Base-by-base conservation (phyloP, 2,113 vertebrate genomes). In the Ibidorhyncha struthersii region DNA sequence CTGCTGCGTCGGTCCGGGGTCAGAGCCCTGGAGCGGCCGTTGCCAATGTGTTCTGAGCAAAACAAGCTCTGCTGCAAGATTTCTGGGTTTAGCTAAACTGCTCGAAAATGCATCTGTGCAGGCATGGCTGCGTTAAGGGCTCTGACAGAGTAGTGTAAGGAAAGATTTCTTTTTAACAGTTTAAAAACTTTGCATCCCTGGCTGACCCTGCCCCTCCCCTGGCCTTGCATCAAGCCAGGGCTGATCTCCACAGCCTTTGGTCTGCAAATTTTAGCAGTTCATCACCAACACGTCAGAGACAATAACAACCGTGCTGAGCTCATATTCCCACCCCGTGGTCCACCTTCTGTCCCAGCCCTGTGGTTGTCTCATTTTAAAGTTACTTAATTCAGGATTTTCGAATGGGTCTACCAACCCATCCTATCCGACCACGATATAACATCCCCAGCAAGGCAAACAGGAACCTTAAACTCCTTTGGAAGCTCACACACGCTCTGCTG, bases 41-140 rank as follows among this genome's bases (percentile, higher is more conserved):
- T 29, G 30, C 12, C 2, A 8, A 22, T 0, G 0, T 9, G 25
- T 45, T 40, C 29, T n/a, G n/a, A n/a, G n/a, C n/a, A n/a, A n/a
- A n/a, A n/a, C n/a, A n/a, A n/a, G n/a, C n/a, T n/a, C n/a, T n/a
- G n/a, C n/a, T n/a, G n/a, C n/a, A n/a, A n/a, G 30, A 16, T 53
- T 65, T 50, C 32, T 32, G 21, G 9, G 12, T 58, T 83, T 32
- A 50, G 23, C 36, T 50, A 50, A 50, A 50, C 49, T 50, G 49
- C 12, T 81, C 0, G 0, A 66, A 90, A 52, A 38, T 6, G 16
- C 26, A 53, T 23, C 62, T 3, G 2, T 22, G 8, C 27, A 38
- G n/a, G 21, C 13, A 13, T 2, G 59, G 40, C 47, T 53, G 5
- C 12, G 14, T 29, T 34, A 25, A 61, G 22, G 34, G 38, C 19